Base-by-base conservation (phyloP, 2,113 vertebrate species). In the Brachyhypopomus occidentalis region DNA sequence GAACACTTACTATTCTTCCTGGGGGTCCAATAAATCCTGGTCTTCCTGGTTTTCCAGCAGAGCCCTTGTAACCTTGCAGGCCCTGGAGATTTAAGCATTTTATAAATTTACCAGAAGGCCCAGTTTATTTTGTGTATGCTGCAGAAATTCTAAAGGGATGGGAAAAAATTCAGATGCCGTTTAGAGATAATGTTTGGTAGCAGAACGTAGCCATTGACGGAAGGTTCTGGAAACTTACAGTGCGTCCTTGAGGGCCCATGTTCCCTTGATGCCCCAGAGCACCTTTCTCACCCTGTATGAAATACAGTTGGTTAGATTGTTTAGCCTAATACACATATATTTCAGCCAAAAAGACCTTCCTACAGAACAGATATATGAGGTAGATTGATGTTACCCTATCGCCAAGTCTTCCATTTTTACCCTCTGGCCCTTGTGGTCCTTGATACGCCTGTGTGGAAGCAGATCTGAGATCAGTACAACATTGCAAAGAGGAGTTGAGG, bases 201-300 rank as follows among this genome's bases (percentile, higher is more conserved):
- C 16, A 19, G 41, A 58, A 56, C 69, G 4, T 63, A 69, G 8
- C 25, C 23, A 38, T 75, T 27, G 78, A 30, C 27, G 20, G 27
- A 72, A 22, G 22, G 11, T 77, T 69, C 84, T 79, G 84, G 87
- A 72, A 84, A 84, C 93, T 93, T 90, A 95, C 95, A 70, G 89
- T 84, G 80, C 30, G 86, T 77, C 94, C 94, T 86, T 86, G 85
- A 81, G 87, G 92, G 17, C 94, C 94, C 90, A 95, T 93, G 83
- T 93, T 90, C 83, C 95, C 95, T 62, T 71, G 73, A 69, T 87
- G 84, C 62, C 94, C 94, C 27, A 76, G 78, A 71, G 78, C 45
- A 27, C 94, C 95, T 85, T 91, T 94, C 79, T 94, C 94, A 82
- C 95, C 95, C 93, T 95, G 72, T 86, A 64, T 85, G 84, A 83